Evolutionary conservation across 2,888 invertebrate genomes (phyloP).

Genomic region (Polia nebulosa): DNA sequence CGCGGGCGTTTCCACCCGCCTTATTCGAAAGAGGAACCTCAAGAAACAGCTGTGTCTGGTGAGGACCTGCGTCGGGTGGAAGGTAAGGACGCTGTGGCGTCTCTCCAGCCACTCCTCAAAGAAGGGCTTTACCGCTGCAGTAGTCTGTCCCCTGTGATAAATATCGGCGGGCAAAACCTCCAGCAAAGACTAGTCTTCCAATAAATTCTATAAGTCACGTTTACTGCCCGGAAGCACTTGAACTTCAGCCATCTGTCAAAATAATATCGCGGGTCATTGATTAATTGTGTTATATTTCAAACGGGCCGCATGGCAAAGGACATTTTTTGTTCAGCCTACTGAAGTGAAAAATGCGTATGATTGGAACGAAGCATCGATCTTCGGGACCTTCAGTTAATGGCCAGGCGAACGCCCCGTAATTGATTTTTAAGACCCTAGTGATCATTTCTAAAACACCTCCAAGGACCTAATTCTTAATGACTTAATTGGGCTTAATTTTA

Average conservation of each 20-base stretch:
- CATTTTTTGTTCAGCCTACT: neutral
- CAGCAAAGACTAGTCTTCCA: neutral
- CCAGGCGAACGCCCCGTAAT: neutral
- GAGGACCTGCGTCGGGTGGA: no score
- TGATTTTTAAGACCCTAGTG: neutral
- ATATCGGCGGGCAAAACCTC: neutral
- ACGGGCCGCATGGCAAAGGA: constrained; percentile 4
- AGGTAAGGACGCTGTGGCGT: no score
- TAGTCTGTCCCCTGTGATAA: neutral
- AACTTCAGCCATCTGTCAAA: constrained; percentile 56
- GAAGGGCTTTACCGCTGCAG: no score
- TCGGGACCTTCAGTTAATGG: neutral
- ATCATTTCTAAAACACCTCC: neutral
- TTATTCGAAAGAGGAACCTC: no score
- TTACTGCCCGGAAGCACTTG: constrained; percentile 22
- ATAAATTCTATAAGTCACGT: constrained; percentile 40
- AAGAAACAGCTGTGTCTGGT: no score
- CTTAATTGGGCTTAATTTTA: constrained; percentile 5
- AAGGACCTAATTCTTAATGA: neutral
- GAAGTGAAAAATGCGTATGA: constrained; percentile 8
- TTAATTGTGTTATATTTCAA: constrained; percentile 34
- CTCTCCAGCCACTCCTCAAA: no score
- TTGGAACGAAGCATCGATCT: constrained; percentile 17
- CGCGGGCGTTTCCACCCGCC: no score
- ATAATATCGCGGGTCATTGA: constrained; percentile 40